These are phyloP conservation scores for Cinclus cinclus DNA, from an alignment of 2,113 vertebrate genomes.

Conservation along the genomic window DNA sequence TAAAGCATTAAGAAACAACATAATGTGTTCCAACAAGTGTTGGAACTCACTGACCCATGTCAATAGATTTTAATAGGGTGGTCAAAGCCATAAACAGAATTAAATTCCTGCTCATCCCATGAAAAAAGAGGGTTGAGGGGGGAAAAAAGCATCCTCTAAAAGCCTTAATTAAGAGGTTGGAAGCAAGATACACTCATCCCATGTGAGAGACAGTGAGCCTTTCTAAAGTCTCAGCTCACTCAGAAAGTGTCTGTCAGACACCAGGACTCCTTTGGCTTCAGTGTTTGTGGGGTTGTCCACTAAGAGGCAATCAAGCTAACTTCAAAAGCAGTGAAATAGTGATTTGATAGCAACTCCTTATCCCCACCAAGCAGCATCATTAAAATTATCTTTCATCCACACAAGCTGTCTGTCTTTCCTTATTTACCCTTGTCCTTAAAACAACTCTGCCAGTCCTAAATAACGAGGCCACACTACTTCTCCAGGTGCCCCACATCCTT, in stretches of 20 bases:
- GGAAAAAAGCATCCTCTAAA: neutral
- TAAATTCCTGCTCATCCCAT: neutral
- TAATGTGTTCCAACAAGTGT: neutral
- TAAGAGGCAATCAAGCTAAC: neutral
- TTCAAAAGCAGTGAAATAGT: neutral
- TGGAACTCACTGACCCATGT: neutral
- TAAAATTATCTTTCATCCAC: neutral
- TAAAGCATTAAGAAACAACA: neutral
- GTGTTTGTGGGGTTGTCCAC: neutral
- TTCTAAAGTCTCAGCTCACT: neutral
- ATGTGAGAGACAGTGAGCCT: neutral
- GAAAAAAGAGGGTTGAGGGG: neutral
- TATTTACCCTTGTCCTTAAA: neutral
- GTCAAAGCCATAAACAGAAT: neutral
- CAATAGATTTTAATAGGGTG: neutral
- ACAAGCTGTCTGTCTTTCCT: neutral
- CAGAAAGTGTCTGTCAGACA: neutral
- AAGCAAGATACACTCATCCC: neutral
- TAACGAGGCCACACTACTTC: neutral
- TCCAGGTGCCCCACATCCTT: neutral
- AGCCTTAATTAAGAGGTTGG: neutral
- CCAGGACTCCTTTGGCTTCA: neutral
- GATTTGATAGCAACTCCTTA: neutral
- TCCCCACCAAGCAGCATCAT: neutral
- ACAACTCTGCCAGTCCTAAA: neutral